phyloP scores from a whole-genome alignment of 2,888 invertebrate genomes.

The Coelinius sp. region DNA sequence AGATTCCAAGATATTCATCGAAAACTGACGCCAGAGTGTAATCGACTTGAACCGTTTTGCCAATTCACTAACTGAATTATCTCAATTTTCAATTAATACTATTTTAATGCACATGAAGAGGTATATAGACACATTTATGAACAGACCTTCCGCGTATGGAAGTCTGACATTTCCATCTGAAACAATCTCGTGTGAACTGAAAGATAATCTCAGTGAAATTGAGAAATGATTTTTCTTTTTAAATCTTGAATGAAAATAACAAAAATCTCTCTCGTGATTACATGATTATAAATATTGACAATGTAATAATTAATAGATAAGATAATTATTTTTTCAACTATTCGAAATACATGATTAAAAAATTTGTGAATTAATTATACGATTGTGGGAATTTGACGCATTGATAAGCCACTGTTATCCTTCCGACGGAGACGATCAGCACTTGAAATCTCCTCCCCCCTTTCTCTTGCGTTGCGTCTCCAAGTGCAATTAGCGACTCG shows the following conservation, averaged over 20 bases:
- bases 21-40: too few relatives aligned
- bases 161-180: constrained; percentile 23
- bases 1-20: too few relatives aligned
- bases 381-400: constrained; percentile 20
- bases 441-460: constrained; percentile 20
- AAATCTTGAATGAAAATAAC: too few relatives aligned
- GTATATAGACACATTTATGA: background rate
- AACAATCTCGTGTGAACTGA: constrained; percentile 24
- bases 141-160: background rate
- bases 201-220: constrained; percentile 13
- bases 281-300: too few relatives aligned
- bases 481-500: constrained; percentile 65
- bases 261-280: too few relatives aligned
- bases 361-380: constrained; percentile 22
- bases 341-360: background rate
- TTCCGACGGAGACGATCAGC: background rate
- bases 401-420: background rate
- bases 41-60: too few relatives aligned
- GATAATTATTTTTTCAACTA: too few relatives aligned
- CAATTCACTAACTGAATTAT: too few relatives aligned
- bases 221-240: background rate
- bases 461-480: constrained; percentile 23
- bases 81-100: constrained; percentile 9
- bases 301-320: too few relatives aligned
- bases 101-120: constrained; percentile 12